A percentile compares a stretch with the other conserved stretches of the same genome.
phyloP scores from a whole-genome alignment of 2,888 invertebrate genomes.

The Fragum sueziense region DNA sequence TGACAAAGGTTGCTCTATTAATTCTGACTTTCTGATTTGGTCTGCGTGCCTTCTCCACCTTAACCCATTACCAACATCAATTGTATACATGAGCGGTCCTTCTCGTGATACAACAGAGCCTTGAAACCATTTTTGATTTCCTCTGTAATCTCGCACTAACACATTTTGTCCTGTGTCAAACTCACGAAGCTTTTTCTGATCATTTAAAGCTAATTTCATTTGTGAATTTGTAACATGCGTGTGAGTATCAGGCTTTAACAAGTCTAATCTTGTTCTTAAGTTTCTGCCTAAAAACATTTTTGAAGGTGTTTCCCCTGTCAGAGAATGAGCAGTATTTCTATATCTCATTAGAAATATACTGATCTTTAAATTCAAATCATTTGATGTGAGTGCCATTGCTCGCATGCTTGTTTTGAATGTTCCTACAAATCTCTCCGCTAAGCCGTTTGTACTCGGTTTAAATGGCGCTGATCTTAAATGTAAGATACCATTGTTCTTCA shows the following conservation, averaged over 20 bases:
- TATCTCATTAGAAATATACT: conserved; percentile 33
- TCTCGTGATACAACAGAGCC: background rate
- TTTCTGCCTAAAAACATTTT: conserved; percentile 49
- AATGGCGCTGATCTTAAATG: conserved; percentile 50
- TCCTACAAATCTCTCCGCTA: conserved; percentile 53
- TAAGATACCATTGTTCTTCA: conserved; percentile 50
- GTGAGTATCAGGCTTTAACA: background rate
- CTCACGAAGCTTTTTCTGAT: too few species aligned
- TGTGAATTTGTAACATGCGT: background rate
- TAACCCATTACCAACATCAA: background rate
- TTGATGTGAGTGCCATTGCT: conserved; percentile 36
- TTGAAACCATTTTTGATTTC: background rate
- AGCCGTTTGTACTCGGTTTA: conserved; percentile 54
- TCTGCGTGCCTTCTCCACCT: background rate
- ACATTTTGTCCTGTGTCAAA: background rate
- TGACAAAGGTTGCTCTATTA: background rate
- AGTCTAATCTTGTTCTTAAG: conserved; percentile 15
- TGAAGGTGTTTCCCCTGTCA: conserved; percentile 43
- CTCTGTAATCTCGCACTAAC: background rate
- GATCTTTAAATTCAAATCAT: conserved; percentile 35
- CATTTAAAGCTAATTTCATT: background rate
- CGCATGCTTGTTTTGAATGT: conserved; percentile 47
- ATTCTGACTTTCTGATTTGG: background rate
- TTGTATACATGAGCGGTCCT: background rate
- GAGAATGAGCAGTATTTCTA: conserved; percentile 35